Evolutionary conservation across 2,113 vertebrate genomes (phyloP).

Genomic region (Nerophis lumbriciformis): DNA sequence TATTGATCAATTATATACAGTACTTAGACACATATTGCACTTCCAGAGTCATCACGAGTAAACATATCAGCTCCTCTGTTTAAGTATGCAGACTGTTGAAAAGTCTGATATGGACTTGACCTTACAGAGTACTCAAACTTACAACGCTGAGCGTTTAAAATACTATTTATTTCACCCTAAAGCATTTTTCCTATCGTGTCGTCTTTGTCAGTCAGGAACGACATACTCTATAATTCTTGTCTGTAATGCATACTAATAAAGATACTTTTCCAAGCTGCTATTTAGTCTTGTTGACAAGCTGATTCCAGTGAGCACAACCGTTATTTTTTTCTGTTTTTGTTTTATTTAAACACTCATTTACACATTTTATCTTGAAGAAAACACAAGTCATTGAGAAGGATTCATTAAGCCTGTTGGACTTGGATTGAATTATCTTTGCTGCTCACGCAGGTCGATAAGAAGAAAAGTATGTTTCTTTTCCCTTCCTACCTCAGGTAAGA

Average conservation of each 20-base stretch:
- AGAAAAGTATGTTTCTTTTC: neutral
- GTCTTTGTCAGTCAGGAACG: too few relatives aligned
- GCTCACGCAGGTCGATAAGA: conserved; percentile 2
- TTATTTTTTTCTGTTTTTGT: neutral
- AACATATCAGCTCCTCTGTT: too few relatives aligned
- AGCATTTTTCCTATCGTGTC: too few relatives aligned
- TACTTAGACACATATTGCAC: too few relatives aligned
- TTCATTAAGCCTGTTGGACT: neutral
- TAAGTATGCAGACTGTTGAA: too few relatives aligned
- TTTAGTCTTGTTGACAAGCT: neutral
- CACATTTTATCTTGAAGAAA: neutral
- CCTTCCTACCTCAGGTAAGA: too few relatives aligned
- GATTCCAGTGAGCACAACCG: too few relatives aligned
- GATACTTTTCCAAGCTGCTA: conserved; percentile 1
- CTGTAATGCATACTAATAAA: conserved; percentile 4
- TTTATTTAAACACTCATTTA: neutral
- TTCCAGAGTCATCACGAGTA: too few relatives aligned
- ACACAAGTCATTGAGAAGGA: neutral
- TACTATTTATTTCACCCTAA: neutral
- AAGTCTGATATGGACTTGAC: too few relatives aligned
- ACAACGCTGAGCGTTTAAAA: neutral
- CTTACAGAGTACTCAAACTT: too few relatives aligned
- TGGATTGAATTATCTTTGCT: neutral
- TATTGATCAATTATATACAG: too few relatives aligned
- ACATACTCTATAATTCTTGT: conserved; percentile 18